Evolutionary conservation across 2,888 invertebrate species (phyloP).

Genomic region (Panorpa germanica): DNA sequence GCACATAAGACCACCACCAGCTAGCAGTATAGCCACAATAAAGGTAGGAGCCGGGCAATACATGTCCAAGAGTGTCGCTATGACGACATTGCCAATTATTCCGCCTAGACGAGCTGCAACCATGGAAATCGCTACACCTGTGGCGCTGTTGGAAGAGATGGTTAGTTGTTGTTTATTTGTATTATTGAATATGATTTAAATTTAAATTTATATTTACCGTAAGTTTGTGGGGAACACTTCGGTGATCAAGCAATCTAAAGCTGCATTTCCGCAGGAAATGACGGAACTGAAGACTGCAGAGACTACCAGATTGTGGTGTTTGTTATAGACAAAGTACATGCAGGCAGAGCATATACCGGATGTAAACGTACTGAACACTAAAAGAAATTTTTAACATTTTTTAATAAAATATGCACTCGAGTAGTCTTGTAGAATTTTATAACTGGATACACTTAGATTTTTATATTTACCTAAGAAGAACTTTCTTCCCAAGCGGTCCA

Average conservation of each 20-base stretch:
- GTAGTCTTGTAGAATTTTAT: not conserved
- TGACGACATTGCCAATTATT: conserved; percentile 55
- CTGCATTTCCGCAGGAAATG: conserved; percentile 76
- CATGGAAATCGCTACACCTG: conserved; percentile 81
- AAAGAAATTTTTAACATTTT: conserved; percentile 17
- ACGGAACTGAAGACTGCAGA: conserved; percentile 75
- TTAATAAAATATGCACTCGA: not conserved
- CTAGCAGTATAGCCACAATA: conserved; percentile 68
- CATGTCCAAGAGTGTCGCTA: conserved; percentile 68
- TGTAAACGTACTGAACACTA: conserved; percentile 72
- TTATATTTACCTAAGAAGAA: conserved; percentile 48
- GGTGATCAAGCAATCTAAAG: conserved; percentile 79
- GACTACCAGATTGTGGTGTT: conserved; percentile 63
- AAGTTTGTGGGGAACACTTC: conserved; percentile 87
- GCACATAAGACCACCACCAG: conserved; percentile 74
- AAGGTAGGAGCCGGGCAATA: conserved; percentile 87
- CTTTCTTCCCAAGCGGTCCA: conserved; percentile 73
- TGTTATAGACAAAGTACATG: conserved; percentile 70
- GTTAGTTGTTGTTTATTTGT: not conserved
- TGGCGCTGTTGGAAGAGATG: conserved; percentile 40
- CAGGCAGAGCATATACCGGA: conserved; percentile 69
- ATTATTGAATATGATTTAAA: not conserved
- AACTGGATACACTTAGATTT: not conserved
- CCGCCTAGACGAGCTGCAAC: conserved; percentile 79
- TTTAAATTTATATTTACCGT: conserved; percentile 29